phyloP scores from a whole-genome alignment of 1,140 invertebrate species.

The Augochlora pura region DNA sequence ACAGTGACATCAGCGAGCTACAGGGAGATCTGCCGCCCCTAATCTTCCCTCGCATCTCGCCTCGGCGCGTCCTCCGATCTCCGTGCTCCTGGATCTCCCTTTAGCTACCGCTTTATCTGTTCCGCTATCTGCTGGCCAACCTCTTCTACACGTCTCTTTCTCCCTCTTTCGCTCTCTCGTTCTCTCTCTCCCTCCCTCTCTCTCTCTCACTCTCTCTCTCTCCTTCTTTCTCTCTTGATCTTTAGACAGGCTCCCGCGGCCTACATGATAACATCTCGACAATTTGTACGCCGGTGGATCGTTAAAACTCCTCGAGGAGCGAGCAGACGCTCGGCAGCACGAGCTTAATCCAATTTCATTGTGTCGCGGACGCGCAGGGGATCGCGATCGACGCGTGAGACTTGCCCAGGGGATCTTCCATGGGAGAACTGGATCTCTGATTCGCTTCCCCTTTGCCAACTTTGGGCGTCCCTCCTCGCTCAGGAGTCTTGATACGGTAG shows the following conservation, averaged over 20 bases:
- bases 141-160: background rate
- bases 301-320: constrained; percentile 72
- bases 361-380: constrained; percentile 48
- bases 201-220: background rate
- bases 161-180: constrained; percentile 6
- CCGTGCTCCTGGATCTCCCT: constrained; percentile 8
- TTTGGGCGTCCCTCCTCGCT: too few species aligned
- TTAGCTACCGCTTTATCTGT: constrained; percentile 13
- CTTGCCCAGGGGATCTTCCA: constrained; percentile 24
- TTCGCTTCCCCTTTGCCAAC: constrained; percentile 8
- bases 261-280: constrained; percentile 74
- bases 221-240: constrained; percentile 11
- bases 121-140: constrained; percentile 18
- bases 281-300: constrained; percentile 77
- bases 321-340: constrained; percentile 41
- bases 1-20: constrained; percentile 55
- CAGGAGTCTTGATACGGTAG: too few species aligned
- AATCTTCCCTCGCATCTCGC: constrained; percentile 73
- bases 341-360: constrained; percentile 78
- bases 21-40: constrained; percentile 68
- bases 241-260: constrained; percentile 43
- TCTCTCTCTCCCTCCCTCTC: too few species aligned
- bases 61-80: constrained; percentile 8
- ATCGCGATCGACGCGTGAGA: constrained; percentile 5
- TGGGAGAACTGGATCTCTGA: background rate